Conservation (phyloP, 2,888 invertebrate species). For the Macrosoma leucophasiata region DNA sequence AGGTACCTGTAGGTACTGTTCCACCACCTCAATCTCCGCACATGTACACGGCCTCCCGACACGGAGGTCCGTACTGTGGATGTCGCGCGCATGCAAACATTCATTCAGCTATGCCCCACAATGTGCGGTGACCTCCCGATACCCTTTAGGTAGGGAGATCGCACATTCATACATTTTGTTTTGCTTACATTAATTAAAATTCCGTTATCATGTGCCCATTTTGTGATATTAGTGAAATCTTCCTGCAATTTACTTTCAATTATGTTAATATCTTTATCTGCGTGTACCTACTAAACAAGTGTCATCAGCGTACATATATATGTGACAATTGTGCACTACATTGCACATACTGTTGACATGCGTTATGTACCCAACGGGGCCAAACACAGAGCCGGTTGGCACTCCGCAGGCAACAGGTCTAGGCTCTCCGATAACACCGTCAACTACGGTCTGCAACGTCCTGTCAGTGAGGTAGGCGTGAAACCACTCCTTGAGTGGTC, state of each 20-base stretch:
- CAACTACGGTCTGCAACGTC: conserved; percentile 1
- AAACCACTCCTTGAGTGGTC: conserved; percentile 17
- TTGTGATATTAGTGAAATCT: conserved; percentile 13
- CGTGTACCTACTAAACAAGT: conserved; percentile 17
- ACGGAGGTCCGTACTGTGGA: too few relatives aligned
- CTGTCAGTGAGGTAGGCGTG: conserved; percentile 10
- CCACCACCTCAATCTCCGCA: too few relatives aligned
- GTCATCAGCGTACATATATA: conserved; percentile 23
- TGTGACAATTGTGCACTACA: conserved; percentile 9
- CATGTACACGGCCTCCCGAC: too few relatives aligned
- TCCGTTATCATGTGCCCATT: conserved; percentile 18
- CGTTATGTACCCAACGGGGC: conserved; percentile 21
- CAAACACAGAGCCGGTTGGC: conserved; percentile 23
- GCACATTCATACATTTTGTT: conserved; percentile 14
- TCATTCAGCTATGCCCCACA: conserved; percentile 3
- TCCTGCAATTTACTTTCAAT: conserved; percentile 14
- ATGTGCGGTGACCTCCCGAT: conserved; percentile 1
- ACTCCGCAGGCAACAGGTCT: conserved; percentile 12
- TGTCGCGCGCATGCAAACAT: conserved; percentile 3
- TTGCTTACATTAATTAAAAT: conserved; percentile 13
- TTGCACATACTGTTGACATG: conserved; percentile 19
- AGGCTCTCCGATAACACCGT: neutral
- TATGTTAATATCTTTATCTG: conserved; percentile 2
- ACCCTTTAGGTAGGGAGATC: conserved; percentile 5
- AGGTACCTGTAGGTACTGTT: too few relatives aligned